phyloP scores from a whole-genome alignment of 2,888 invertebrate genomes.

The Cabera pusaria region DNA sequence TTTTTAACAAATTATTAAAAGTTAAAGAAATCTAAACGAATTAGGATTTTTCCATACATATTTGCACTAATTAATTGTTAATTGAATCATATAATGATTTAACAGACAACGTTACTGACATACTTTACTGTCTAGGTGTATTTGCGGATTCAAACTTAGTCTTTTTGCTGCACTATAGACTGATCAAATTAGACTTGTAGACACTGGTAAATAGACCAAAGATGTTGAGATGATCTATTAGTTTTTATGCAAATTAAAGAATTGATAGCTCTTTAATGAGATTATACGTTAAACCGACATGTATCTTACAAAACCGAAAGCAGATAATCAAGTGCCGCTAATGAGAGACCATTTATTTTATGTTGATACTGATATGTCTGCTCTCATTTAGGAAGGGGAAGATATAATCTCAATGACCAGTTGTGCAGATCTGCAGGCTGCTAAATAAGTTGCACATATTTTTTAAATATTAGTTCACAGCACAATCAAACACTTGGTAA shows the following conservation, averaged over 20 bases:
- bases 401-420: slow-evolving; percentile 44
- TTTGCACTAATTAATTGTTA: slow-evolving; percentile 8
- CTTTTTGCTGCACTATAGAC: slow-evolving; percentile 50
- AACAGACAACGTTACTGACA: slow-evolving; percentile 55
- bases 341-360: slow-evolving; percentile 52
- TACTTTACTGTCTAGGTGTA: slow-evolving; percentile 60
- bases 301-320: slow-evolving; percentile 46
- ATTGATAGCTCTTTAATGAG: slow-evolving; percentile 34
- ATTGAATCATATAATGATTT: slow-evolving; percentile 33
- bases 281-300: slow-evolving; percentile 38
- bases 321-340: slow-evolving; percentile 43
- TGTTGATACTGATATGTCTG: slow-evolving; percentile 53
- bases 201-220: slow-evolving; percentile 40
- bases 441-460: slow-evolving; percentile 10
- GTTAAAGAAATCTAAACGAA: no score
- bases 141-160: slow-evolving; percentile 51
- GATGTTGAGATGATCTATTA: slow-evolving; percentile 1
- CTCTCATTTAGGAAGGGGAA: slow-evolving; percentile 49
- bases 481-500: slow-evolving; percentile 8
- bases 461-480: slow-evolving; percentile 4
- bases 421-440: slow-evolving; percentile 30
- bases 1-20: no score
- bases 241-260: slow-evolving; percentile 29
- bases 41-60: no score
- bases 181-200: slow-evolving; percentile 55